These are phyloP conservation scores for Pseudochromis fuscus DNA, from an alignment of 2,797 vertebrate species.

Conservation along the genomic window DNA sequence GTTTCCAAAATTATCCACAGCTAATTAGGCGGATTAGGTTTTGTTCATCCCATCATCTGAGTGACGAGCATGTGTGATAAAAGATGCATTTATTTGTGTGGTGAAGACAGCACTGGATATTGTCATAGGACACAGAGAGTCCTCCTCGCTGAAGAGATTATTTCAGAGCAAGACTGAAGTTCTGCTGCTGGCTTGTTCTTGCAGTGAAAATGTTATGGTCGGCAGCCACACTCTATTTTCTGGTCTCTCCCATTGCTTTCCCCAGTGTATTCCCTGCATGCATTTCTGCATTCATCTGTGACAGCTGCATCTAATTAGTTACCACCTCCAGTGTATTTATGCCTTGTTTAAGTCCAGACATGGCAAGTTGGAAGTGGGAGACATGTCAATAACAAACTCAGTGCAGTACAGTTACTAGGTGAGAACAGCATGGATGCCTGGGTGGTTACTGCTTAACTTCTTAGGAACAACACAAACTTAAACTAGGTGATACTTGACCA, in stretches of 20 bases:
- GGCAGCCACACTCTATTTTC: slow-evolving; percentile 43
- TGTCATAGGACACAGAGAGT: not conserved
- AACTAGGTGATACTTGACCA: not conserved
- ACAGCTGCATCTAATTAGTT: slow-evolving; percentile 56
- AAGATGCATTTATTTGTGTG: not conserved
- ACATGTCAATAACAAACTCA: slow-evolving; percentile 33
- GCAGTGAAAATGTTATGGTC: slow-evolving; percentile 37
- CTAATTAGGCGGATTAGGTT: not conserved
- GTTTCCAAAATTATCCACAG: not conserved
- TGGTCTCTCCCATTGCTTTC: slow-evolving; percentile 11
- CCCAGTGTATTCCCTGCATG: slow-evolving; percentile 27
- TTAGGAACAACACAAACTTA: not conserved
- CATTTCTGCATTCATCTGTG: slow-evolving; percentile 55
- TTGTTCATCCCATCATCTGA: not conserved
- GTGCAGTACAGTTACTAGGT: not conserved
- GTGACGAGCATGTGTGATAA: not conserved
- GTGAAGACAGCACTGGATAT: not conserved
- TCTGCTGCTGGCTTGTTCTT: slow-evolving; percentile 16
- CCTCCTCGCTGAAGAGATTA: slow-evolving; percentile 12
- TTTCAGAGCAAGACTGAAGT: slow-evolving; percentile 21
- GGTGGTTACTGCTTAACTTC: slow-evolving; percentile 19
- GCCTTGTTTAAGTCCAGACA: slow-evolving; percentile 41
- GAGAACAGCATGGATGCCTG: slow-evolving; percentile 4
- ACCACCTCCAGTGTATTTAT: slow-evolving; percentile 45
- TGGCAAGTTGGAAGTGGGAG: slow-evolving; percentile 38